Base-by-base conservation (phyloP, 2,113 vertebrate species). In the Tinamus guttatus region DNA sequence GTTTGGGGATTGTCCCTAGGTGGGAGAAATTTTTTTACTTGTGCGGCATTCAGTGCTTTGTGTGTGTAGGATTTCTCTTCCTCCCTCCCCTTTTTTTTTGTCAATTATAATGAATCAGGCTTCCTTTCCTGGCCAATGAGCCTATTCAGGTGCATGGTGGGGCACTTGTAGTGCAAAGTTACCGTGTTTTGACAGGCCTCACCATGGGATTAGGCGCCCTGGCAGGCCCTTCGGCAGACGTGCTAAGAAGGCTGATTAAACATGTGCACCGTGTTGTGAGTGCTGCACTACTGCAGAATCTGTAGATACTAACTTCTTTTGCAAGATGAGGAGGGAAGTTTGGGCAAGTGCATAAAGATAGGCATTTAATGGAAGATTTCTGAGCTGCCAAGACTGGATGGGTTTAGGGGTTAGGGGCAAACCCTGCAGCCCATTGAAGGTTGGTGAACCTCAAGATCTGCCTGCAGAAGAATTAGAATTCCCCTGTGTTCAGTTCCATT, bases 1-100 rank as follows among this genome's bases (percentile, higher is more conserved):
- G 11, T 88, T 96, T 85, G 85, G 19, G 81, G 62, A 63, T 75
- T 70, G 45, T 38, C 32, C 27, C n/a, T 38, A 19, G 62, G 88
- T 24, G 77, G 74, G 41, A 49, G 27, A 24, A 9, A 8, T 58
- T 65, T 82, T 88, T 77, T 88, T 76, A 90, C 74, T 90, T n/a
- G 43, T 64, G 30, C 70, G 62, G 13, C 25, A 89, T 89, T 95
- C 88, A 87, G 4, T 73, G 58, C 41, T 62, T 86, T 38, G 27
- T 45, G 34, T 89, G 80, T n/a, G 78, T 64, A 71, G 51, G 68
- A 36, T 93, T 95, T 95, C 30, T 87, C 52, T 81, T 41, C 24
- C 67, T 87, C 20, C 24, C 36, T 22, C 7, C 63, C 49, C n/a
- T 70, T 25, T 67, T 65, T 60, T 40, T 70, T 22, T 67, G 52